Percentiles rank a stretch among this genome's conserved stretches.
Evolutionary conservation across 1,140 invertebrate genomes (phyloP).

Genomic region (Oscheius sp.): DNA sequence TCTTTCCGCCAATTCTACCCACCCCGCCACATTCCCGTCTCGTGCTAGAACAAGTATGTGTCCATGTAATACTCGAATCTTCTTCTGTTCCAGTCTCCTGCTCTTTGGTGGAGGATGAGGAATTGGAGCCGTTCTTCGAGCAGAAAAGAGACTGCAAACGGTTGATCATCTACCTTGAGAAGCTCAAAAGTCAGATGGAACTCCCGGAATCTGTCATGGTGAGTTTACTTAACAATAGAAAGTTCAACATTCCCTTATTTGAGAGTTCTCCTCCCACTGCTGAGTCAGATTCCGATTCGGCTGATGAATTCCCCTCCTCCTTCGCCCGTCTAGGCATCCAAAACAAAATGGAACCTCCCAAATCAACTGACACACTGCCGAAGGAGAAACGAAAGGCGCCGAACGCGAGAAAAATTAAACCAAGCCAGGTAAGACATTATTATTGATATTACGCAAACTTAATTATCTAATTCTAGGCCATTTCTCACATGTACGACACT

Average conservation of each 20-base stretch:
- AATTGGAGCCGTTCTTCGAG: slow-evolving; percentile 39
- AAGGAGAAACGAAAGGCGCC: slow-evolving; percentile 7
- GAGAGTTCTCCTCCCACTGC: neutral
- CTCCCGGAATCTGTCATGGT: too few relatives aligned
- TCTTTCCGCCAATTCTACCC: neutral
- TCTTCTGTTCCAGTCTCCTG: neutral
- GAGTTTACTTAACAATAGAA: too few relatives aligned
- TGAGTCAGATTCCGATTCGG: slow-evolving; percentile 24
- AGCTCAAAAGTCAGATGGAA: slow-evolving; percentile 7
- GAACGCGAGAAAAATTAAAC: neutral
- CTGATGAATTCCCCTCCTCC: slow-evolving; percentile 28
- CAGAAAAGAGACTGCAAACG: slow-evolving; percentile 35
- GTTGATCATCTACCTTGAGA: slow-evolving; percentile 27
- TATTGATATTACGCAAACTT: neutral
- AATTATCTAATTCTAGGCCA: slow-evolving; percentile 24
- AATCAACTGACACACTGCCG: neutral
- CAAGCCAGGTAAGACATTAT: neutral
- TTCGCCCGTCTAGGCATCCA: slow-evolving; percentile 7
- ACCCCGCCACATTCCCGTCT: neutral
- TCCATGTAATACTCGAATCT: neutral
- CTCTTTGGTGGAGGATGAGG: slow-evolving; percentile 20
- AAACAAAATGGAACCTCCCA: neutral
- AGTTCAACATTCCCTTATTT: too few relatives aligned
- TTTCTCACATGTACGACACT: slow-evolving; percentile 36
- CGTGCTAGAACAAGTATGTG: neutral